Base-by-base conservation (phyloP, 2,888 invertebrate species). In the Ferdinandea cuprea region DNA sequence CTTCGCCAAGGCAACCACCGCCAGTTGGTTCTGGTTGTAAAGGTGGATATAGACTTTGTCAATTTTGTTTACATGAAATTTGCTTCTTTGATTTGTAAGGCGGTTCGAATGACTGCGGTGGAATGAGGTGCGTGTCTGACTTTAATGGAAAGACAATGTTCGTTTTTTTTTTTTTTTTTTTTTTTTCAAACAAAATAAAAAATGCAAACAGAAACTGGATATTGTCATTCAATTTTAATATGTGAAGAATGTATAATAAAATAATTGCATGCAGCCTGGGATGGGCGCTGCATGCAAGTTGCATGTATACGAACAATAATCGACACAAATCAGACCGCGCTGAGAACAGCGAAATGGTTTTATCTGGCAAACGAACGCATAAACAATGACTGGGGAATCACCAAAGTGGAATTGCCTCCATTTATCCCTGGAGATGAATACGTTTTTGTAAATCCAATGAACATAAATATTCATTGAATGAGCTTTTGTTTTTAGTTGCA, bases 321-420 rank as follows among this genome's bases (percentile, higher is more conserved):
- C 15, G 21, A 52, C 21, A 50, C 46, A 52, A 81, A 76, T 81
- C 76, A 65, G 35, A 35, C 58, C 13, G 13, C 1, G 15, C n/a
- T n/a, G n/a, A n/a, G 17, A 40, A 71, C 58, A 76, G 28, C 3
- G 42, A 37, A 68, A 66, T 32, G 25, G 48, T 61, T 73, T 79
- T 73, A 68, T 21, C 54, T 40, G 35, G 46, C 8, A 9, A 19
- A 42, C 6, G 17, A 46, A 40, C 52, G 46, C 59, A 71, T 77
- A 72, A 81, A 81, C 59, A 81, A 66, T 77, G 52, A 54, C 19
- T 52, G 65, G 71, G 71, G 58, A 63, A 35, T 77, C 46, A 13
- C 54, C 40, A 54, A 68, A 61, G 50, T 72, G 56, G 59, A 71
- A 59, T 71, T 59, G 30, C 25, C n/a, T 58, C 25, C 17, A 42